These are phyloP conservation scores for Porites cylindrica DNA, from an alignment of 92 coral and sea anemone species.

Conservation along the genomic window DNA sequence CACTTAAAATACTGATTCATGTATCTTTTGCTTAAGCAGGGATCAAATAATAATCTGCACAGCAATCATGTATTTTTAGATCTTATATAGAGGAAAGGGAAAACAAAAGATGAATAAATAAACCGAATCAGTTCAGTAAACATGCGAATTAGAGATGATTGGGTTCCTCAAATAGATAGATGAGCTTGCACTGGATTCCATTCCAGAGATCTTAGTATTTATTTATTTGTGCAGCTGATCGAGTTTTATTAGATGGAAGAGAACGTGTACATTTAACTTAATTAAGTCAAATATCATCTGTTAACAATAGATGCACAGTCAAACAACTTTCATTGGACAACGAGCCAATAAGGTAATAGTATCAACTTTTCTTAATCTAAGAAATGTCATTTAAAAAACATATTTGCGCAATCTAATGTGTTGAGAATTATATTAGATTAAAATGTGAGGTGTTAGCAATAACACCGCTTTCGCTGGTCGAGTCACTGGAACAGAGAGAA, in stretches of 20 bases:
- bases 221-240: conserved; percentile 12
- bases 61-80: too few species aligned
- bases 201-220: neutral
- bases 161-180: too few species aligned
- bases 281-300: neutral
- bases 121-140: too few species aligned
- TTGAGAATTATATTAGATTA: neutral
- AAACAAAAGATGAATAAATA: too few species aligned
- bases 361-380: neutral
- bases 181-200: too few species aligned
- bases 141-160: too few species aligned
- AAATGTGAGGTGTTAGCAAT: neutral
- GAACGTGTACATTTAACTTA: neutral
- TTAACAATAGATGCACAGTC: neutral
- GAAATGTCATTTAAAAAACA: conserved; percentile 7
- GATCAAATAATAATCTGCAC: too few species aligned
- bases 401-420: neutral
- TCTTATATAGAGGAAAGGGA: too few species aligned
- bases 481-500: neutral
- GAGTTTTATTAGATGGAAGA: neutral
- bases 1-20: too few species aligned
- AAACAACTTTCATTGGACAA: neutral
- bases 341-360: neutral
- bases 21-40: too few species aligned
- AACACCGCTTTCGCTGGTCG: neutral